Percentiles rank a stretch among this genome's conserved stretches.
These are phyloP conservation scores for Sitophilus oryzae DNA, from an alignment of 1,140 invertebrate species.

Conservation along the genomic window DNA sequence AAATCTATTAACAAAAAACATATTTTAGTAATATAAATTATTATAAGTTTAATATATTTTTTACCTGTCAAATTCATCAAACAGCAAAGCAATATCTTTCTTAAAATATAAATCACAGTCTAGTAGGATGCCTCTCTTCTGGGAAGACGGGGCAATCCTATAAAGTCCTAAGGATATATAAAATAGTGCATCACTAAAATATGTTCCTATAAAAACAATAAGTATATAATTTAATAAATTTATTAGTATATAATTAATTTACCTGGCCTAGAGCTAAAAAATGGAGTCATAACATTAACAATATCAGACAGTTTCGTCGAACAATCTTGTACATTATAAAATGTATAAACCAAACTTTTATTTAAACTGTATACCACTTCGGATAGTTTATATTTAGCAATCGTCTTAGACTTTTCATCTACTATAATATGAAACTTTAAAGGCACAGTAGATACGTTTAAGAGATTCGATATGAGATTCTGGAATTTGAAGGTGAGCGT, in stretches of 20 bases:
- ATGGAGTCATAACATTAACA: slow-evolving; percentile 61
- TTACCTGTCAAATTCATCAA: slow-evolving; percentile 63
- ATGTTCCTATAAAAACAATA: slow-evolving; percentile 53
- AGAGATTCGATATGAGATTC: slow-evolving; percentile 37
- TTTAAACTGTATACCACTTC: slow-evolving; percentile 44
- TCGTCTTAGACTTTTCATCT: slow-evolving; percentile 56
- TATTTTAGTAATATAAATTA: background rate
- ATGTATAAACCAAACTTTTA: slow-evolving; percentile 46
- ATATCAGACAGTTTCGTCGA: slow-evolving; percentile 57
- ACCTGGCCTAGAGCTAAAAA: slow-evolving; percentile 71
- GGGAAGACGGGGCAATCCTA: slow-evolving; percentile 56
- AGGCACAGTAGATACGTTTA: slow-evolving; percentile 43
- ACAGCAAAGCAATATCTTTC: slow-evolving; percentile 61
- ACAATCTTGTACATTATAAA: slow-evolving; percentile 59
- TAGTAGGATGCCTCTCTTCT: slow-evolving; percentile 63
- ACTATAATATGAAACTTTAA: slow-evolving; percentile 63
- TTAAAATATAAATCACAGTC: slow-evolving; percentile 77
- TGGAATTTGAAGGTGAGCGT: slow-evolving; percentile 38
- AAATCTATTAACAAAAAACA: slow-evolving; percentile 41
- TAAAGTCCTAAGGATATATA: slow-evolving; percentile 74
- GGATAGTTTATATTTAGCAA: slow-evolving; percentile 53
- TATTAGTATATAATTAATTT: slow-evolving; percentile 10
- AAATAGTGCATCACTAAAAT: slow-evolving; percentile 78
- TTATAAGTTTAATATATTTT: slow-evolving; percentile 16
- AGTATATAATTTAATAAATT: slow-evolving; percentile 1